Evolutionary conservation across 23 tunicate genomes (phyloP).

Genomic region (Trididemnum clinides): DNA sequence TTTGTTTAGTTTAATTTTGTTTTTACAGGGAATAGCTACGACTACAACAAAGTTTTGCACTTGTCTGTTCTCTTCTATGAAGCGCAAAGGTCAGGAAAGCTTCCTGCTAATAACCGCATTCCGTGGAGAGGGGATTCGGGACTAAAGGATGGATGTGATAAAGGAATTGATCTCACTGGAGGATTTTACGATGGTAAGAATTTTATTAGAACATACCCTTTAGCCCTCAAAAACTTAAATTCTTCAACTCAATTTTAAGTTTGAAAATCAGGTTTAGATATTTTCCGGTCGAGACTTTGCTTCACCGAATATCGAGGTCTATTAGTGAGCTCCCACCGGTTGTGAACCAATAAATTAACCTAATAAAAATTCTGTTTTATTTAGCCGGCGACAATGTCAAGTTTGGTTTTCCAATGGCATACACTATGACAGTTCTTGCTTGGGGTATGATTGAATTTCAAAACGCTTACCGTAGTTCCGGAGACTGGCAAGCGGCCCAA

Average conservation of each 20-base stretch:
- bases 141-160: constrained; percentile 98
- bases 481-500: constrained; percentile 59
- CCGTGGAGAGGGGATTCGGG: constrained; percentile 98
- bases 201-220: no score
- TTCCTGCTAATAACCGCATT: constrained; percentile 77
- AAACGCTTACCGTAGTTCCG: constrained; percentile 75
- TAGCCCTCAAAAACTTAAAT: no score
- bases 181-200: constrained; percentile 98
- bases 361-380: no score
- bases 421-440: constrained; percentile 87
- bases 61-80: constrained; percentile 92
- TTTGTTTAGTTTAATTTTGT: not conserved
- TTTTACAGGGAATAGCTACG: not conserved
- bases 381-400: constrained; percentile 97
- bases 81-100: constrained; percentile 94
- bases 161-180: constrained; percentile 78
- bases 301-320: no score
- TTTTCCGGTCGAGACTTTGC: no score
- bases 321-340: no score
- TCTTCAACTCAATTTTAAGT: no score
- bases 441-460: constrained; percentile 91
- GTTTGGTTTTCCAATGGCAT: constrained; percentile 99
- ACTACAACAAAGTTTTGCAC: constrained; percentile 85
- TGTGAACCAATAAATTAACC: no score
- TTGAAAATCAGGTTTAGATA: no score